Percentiles rank a stretch among this genome's conserved stretches.
Conservation (phyloP, 2,797 vertebrate species). For the Taeniopygia guttata region DNA sequence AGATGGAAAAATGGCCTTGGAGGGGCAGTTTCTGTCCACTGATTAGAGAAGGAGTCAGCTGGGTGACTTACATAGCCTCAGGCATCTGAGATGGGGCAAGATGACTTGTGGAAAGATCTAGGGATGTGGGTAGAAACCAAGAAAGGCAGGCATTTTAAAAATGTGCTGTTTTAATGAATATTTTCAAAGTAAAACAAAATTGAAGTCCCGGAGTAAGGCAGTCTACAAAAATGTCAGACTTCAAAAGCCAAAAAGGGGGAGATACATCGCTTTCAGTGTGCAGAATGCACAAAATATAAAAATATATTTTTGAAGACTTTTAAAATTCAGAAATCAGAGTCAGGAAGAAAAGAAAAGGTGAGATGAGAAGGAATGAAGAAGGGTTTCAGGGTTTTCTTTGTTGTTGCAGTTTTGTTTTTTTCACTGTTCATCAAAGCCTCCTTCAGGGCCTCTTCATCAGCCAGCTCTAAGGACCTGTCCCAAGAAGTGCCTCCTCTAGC, state of each 20-base stretch:
- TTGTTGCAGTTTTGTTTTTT: not conserved
- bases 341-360: constrained; percentile 39
- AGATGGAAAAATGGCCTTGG: not conserved
- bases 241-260: not conserved
- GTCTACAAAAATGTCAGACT: constrained; percentile 17
- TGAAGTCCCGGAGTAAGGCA: not conserved
- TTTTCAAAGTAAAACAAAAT: constrained; percentile 29
- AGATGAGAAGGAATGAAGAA: not conserved
- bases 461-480: not conserved
- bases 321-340: constrained; percentile 20
- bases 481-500: not conserved
- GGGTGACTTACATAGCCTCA: not conserved
- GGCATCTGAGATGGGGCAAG: not conserved
- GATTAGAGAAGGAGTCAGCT: not conserved
- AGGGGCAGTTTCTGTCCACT: not conserved
- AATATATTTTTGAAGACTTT: not conserved
- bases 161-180: not conserved
- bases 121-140: not conserved
- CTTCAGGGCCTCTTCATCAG: not conserved
- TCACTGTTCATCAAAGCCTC: not conserved
- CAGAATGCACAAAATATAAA: not conserved
- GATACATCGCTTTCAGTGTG: not conserved
- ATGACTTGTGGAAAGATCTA: not conserved
- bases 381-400: constrained; percentile 20
- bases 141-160: not conserved